A percentile compares a stretch with the other conserved stretches of the same genome.
Conservation (phyloP, 1,140 invertebrate species). For the Bicyclus anynana region DNA sequence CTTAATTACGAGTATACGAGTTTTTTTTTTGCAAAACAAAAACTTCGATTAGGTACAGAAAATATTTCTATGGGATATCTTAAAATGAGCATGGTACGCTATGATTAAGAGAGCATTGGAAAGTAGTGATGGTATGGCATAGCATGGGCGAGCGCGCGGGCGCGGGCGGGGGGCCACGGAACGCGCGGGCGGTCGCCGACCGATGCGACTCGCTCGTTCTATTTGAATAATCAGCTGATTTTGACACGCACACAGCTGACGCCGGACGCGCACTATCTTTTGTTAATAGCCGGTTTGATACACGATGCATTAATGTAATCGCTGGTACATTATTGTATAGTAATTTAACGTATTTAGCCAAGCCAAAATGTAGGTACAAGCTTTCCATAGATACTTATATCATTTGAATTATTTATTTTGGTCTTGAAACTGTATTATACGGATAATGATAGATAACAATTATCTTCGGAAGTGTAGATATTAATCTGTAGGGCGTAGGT, state of each 20-base stretch:
- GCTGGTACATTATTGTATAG: not conserved
- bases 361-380: not conserved
- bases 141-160: slow-evolving; percentile 16
- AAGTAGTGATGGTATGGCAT: slow-evolving; percentile 25
- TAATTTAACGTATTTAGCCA: no score
- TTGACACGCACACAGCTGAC: slow-evolving; percentile 76
- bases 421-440: not conserved
- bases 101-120: slow-evolving; percentile 24
- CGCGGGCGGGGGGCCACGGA: slow-evolving; percentile 49
- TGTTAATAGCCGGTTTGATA: slow-evolving; percentile 40
- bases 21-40: no score
- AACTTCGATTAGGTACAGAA: no score
- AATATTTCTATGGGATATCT: not conserved
- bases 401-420: not conserved
- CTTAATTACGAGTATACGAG: no score
- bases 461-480: slow-evolving; percentile 1
- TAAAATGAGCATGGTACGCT: slow-evolving; percentile 8
- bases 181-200: slow-evolving; percentile 59
- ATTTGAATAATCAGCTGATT: slow-evolving; percentile 78
- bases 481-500: slow-evolving; percentile 4
- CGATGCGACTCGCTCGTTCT: slow-evolving; percentile 64
- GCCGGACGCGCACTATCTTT: slow-evolving; percentile 60
- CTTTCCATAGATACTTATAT: not conserved
- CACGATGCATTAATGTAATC: slow-evolving; percentile 21
- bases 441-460: not conserved